Evolutionary conservation across 1,140 invertebrate genomes (phyloP), one percentile per base, ranked within the genome.

Genomic region (Trichogramma pretiosum): DNA sequence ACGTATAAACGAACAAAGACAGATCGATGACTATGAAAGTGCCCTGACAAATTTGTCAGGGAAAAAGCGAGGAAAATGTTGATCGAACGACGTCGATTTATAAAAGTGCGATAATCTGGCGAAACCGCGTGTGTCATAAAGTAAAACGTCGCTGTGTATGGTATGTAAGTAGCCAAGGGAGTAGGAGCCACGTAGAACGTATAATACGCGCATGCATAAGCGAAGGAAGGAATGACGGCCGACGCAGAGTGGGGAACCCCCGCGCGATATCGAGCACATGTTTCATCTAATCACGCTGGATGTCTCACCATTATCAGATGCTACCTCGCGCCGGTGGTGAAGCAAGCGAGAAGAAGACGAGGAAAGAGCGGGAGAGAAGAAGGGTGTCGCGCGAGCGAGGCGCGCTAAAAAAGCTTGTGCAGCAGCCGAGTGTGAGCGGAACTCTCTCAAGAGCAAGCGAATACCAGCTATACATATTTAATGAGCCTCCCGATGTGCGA

Each of bases 391-490:
- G 52, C 21, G 53, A 51, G 50, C 54, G 50, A 56, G 58, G 58
- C 52, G 57, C n/a, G n/a, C n/a, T n/a, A n/a, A n/a, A n/a, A n/a
- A n/a, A n/a, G n/a, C n/a, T n/a, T n/a, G n/a, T n/a, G n/a, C n/a
- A n/a, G n/a, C n/a, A n/a, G n/a, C n/a, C n/a, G n/a, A n/a, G n/a
- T n/a, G n/a, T n/a, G n/a, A n/a, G n/a, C n/a, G n/a, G 43, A 54
- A 61, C 33, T 47, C 40, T 42, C 40, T n/a, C n/a, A n/a, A n/a
- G 48, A 43, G 35, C 18, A 30, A 48, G 19, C 36, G 46, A 48
- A 33, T 41, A 28, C 39, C 21, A 56, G 57, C 64, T 67, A 67
- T 67, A 65, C 64, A 67, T 67, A 67, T 67, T 67, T 67, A 67
- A 67, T 67, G 62, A 67, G 61, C 26, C 18, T n/a, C 48, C 24